phyloP scores from a whole-genome alignment of 2,888 invertebrate species.

The Eristalis tenax region DNA sequence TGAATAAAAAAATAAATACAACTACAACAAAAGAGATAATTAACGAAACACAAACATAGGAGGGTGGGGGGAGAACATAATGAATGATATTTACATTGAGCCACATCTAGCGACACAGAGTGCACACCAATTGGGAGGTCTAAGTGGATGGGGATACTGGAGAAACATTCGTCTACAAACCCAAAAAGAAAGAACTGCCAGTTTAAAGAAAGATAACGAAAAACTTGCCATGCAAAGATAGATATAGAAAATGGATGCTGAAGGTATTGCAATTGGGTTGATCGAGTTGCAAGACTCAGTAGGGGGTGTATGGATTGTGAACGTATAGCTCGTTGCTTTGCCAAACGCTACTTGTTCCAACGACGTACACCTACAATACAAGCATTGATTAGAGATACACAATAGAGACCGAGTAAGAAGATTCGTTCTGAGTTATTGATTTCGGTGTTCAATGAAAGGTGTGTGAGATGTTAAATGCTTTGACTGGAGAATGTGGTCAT shows the following conservation, averaged over 20 bases:
- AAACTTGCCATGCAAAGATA: constrained; percentile 69
- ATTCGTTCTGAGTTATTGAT: background rate
- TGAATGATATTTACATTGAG: background rate
- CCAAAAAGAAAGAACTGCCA: background rate
- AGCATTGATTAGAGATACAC: constrained; percentile 40
- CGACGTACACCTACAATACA: constrained; percentile 68
- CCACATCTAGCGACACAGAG: constrained; percentile 31
- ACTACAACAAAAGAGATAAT: background rate
- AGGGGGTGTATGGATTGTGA: constrained; percentile 62
- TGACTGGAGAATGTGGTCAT: background rate
- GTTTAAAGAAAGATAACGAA: constrained; percentile 11
- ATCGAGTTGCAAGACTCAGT: constrained; percentile 48
- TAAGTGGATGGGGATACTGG: background rate
- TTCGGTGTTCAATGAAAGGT: background rate
- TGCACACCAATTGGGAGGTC: constrained; percentile 18
- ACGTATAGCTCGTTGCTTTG: constrained; percentile 67
- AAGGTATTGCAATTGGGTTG: constrained; percentile 40
- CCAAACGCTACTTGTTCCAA: constrained; percentile 71
- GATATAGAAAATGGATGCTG: constrained; percentile 50
- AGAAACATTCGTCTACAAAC: background rate
- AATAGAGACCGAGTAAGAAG: background rate
- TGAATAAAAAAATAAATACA: background rate
- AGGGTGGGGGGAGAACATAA: background rate
- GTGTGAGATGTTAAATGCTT: background rate
- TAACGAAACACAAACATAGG: background rate